A percentile compares a stretch with the other conserved stretches of the same genome.
phyloP scores from a whole-genome alignment of 1,140 invertebrate genomes.

The Sminthurides bifidus region DNA sequence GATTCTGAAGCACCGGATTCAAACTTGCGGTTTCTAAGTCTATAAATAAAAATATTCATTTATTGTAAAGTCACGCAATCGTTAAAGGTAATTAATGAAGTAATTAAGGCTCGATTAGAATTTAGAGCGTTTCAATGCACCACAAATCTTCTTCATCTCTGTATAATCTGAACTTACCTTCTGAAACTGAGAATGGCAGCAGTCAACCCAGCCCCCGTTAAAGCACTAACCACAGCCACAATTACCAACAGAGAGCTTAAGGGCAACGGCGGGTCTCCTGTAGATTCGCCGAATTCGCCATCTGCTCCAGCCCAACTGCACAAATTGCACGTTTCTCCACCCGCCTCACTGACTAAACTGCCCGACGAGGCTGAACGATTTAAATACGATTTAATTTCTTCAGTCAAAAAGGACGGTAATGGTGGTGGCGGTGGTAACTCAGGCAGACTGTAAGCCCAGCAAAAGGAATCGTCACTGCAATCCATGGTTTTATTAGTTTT shows the following conservation, averaged over 20 bases:
- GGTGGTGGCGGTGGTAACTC: conserved; percentile 20
- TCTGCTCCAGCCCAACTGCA: conserved; percentile 15
- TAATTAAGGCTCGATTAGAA: no score
- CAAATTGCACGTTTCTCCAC: conserved; percentile 16
- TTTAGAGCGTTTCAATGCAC: no score
- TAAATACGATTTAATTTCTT: conserved; percentile 3
- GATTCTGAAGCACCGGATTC: conserved; percentile 8
- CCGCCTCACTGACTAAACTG: neutral
- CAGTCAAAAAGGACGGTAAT: conserved; percentile 11
- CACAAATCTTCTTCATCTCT: neutral
- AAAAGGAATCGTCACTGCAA: neutral
- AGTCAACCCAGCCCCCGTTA: conserved; percentile 14
- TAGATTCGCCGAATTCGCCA: neutral
- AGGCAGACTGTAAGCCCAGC: conserved; percentile 4
- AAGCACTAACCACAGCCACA: conserved; percentile 21
- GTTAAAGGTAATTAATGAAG: neutral
- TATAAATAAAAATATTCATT: neutral
- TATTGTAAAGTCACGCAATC: neutral
- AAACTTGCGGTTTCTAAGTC: conserved; percentile 19
- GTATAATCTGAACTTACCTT: conserved; percentile 16
- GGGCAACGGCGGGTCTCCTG: conserved; percentile 1
- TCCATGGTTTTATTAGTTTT: no score
- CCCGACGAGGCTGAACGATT: no score
- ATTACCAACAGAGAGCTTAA: conserved; percentile 20
- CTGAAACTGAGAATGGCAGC: conserved; percentile 11